Base-by-base conservation (phyloP, 1,140 invertebrate genomes). In the Drosophila navojoa region DNA sequence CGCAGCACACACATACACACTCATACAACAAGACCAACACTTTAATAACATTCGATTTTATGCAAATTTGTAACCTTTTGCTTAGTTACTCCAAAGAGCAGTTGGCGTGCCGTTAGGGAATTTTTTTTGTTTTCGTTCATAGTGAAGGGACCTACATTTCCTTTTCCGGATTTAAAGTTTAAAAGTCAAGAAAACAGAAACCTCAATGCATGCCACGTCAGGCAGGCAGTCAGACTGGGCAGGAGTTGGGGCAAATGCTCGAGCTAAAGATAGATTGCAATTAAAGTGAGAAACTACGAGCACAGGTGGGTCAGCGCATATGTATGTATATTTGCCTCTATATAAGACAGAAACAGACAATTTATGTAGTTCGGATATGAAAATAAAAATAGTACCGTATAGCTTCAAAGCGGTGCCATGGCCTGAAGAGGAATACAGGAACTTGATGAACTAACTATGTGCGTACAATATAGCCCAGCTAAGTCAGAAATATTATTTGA, bases 21-120 rank as follows among this genome's bases (percentile, higher is more conserved):
- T 29, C 47, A 50, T 35, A 47, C 60, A 59, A 32, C 19, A 42
- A 42, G 5, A n/a, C 10, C n/a, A 77, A 35, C 67, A 63, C 77
- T 69, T 70, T 69, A 76, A 76, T 58, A 79, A 70, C 76, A 76
- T 86, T 87, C 82, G 82, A 87, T 87, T 87, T 87, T 87, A 87
- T 87, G 82, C 72, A 79, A 87, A 87, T 87, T 79, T 58, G 62
- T 89, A 87, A 89, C 82, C 82, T 87, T 86, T 87, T 67, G 57
- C 71, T 68, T 69, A 57, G 44, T 25, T 50, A 63, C 38, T 32
- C 62, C 47, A 49, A 64, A 53, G 63, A 68, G 58, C 66, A 47
- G 76, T 82, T 86, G 40, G 82, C 84, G 79, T 87, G 82, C 69
- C 62, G 69, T 79, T 77, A 59, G 68, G 52, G 79, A 70, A 52